Evolutionary conservation across 2,888 invertebrate genomes (phyloP).

Genomic region (Seira ritae): DNA sequence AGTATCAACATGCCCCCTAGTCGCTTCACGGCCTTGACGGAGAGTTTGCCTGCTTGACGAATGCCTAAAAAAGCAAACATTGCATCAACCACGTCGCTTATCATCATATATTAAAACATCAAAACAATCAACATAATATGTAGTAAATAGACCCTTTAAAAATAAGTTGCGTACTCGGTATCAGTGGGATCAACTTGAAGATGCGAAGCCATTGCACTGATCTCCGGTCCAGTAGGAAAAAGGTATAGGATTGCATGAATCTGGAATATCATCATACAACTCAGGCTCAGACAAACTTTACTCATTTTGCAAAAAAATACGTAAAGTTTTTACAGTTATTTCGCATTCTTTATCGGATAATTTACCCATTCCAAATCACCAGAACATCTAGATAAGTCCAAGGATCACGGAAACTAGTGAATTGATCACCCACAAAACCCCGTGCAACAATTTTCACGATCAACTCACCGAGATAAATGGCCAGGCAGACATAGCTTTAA

Average conservation of each 20-base stretch:
- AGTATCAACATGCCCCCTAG: constrained; percentile 47
- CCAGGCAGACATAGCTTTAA: constrained; percentile 57
- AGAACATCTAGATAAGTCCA: constrained; percentile 62
- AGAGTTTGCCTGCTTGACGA: constrained; percentile 41
- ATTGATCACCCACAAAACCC: constrained; percentile 51
- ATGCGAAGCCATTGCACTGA: constrained; percentile 38
- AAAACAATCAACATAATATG: neutral
- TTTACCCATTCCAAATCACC: constrained; percentile 62
- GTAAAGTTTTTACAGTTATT: neutral
- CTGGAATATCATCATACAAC: constrained; percentile 22
- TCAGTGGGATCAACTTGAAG: constrained; percentile 56
- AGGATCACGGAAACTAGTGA: constrained; percentile 55
- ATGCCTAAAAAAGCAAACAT: constrained; percentile 31
- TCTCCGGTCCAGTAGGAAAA: constrained; percentile 28
- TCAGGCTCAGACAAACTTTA: neutral
- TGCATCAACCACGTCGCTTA: too few species aligned
- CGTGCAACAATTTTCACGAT: constrained; percentile 54
- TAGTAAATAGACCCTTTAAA: neutral
- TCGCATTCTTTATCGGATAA: neutral
- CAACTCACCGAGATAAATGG: constrained; percentile 58
- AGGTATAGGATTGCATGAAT: constrained; percentile 7
- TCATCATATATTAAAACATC: neutral
- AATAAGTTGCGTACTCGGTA: constrained; percentile 51
- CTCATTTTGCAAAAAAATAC: neutral
- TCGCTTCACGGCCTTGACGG: constrained; percentile 29